Percentiles rank a stretch among this genome's conserved stretches.
Conservation (phyloP, 64 coral and sea anemone genomes). For the Dendronephthya gigantea region DNA sequence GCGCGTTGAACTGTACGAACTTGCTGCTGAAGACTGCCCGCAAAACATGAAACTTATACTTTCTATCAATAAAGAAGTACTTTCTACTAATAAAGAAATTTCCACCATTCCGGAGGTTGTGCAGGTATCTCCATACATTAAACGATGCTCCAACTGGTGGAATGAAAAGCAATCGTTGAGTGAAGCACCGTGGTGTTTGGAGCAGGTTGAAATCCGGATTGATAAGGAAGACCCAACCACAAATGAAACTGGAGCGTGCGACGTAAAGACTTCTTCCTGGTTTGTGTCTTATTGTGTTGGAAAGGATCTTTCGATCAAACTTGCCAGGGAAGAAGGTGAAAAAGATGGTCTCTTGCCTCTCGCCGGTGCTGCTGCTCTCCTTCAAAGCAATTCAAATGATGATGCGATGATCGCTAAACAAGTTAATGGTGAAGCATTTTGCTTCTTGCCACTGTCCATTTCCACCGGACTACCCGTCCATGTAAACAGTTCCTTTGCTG, state of each 20-base stretch:
- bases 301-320: neutral
- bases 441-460: constrained; percentile 49
- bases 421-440: constrained; percentile 33
- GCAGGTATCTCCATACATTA: neutral
- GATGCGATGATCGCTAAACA: neutral
- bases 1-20: neutral
- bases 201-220: neutral
- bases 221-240: constrained; percentile 3
- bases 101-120: neutral
- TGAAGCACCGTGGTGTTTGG: neutral
- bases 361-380: neutral
- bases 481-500: constrained; percentile 42
- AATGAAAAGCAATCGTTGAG: neutral
- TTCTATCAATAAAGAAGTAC: neutral
- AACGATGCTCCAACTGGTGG: neutral
- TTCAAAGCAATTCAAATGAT: neutral
- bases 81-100: neutral
- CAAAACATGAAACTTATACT: neutral
- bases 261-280: constrained; percentile 41
- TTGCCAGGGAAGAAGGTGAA: constrained; percentile 2
- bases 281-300: neutral
- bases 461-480: constrained; percentile 42
- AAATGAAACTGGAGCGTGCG: constrained; percentile 48
- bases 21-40: neutral
- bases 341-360: neutral